Conservation (phyloP, 2,113 vertebrate species). For the Plectropomus leopardus region DNA sequence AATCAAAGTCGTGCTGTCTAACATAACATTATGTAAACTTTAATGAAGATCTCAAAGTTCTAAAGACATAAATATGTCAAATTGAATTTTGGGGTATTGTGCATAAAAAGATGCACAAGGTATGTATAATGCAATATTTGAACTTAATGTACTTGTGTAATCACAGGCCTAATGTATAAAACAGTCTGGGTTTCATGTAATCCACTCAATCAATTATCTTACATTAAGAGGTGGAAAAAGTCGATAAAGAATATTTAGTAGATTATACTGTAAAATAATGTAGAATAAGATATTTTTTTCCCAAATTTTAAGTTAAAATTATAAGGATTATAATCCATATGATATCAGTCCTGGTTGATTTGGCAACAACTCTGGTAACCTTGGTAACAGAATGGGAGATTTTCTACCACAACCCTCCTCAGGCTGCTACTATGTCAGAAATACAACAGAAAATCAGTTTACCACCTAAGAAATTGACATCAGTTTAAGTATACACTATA, state of each 20-base stretch:
- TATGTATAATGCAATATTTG: not conserved
- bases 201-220: not conserved
- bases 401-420: not conserved
- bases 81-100: not conserved
- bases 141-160: not conserved
- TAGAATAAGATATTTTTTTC: not conserved
- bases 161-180: not conserved
- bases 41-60: not conserved
- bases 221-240: not conserved
- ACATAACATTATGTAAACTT: not conserved
- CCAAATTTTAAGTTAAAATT: not conserved
- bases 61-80: not conserved
- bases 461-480: no score
- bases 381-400: conserved; percentile 1
- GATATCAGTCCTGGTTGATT: conserved; percentile 2
- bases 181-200: not conserved
- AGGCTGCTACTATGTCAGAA: conserved; percentile 4
- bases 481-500: no score
- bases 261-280: not conserved
- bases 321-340: not conserved
- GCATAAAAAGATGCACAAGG: not conserved
- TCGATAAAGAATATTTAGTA: not conserved
- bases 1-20: not conserved
- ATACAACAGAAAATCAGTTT: not conserved
- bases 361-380: not conserved